Evolutionary conservation across 2,888 invertebrate genomes (phyloP).

Genomic region (Lepidochrysops patricia): DNA sequence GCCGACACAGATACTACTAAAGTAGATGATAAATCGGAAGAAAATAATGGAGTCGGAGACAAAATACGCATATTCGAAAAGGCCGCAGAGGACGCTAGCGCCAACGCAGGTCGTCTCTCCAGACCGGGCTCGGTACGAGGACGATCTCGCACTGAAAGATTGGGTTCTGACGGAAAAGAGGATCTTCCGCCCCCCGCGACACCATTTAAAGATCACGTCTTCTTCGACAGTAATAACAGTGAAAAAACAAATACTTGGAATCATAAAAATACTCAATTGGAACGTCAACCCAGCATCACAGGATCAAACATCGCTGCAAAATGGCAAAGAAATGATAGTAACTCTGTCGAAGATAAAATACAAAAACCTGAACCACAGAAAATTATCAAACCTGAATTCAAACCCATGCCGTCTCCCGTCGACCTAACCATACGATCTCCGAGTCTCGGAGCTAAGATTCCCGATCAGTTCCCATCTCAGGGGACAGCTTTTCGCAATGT

Average conservation of each 20-base stretch:
- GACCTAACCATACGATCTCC: slow-evolving; percentile 64
- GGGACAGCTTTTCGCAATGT: slow-evolving; percentile 67
- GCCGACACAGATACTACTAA: slow-evolving; percentile 19
- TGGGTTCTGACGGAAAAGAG: slow-evolving; percentile 41
- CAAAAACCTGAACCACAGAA: slow-evolving; percentile 56
- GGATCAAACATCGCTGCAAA: slow-evolving; percentile 32
- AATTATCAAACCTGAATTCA: slow-evolving; percentile 64
- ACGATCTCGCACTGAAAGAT: slow-evolving; percentile 36
- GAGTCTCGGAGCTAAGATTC: slow-evolving; percentile 55
- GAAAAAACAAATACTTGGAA: slow-evolving; percentile 27
- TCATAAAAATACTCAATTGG: slow-evolving; percentile 26
- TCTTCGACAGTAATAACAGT: slow-evolving; percentile 37
- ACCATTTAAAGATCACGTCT: slow-evolving; percentile 49
- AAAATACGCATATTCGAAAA: slow-evolving; percentile 67
- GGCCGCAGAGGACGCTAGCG: slow-evolving; percentile 56
- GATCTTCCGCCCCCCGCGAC: slow-evolving; percentile 52
- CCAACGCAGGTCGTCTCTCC: slow-evolving; percentile 39
- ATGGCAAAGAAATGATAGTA: slow-evolving; percentile 45
- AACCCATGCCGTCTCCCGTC: slow-evolving; percentile 52
- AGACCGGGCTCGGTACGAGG: slow-evolving; percentile 54
- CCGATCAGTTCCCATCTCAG: slow-evolving; percentile 62
- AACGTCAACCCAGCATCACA: slow-evolving; percentile 39
- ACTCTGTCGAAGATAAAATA: slow-evolving; percentile 35
- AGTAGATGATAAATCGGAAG: slow-evolving; percentile 32
- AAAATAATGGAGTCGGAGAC: slow-evolving; percentile 64